These are phyloP conservation scores for Gallinago paraguaiae DNA, from an alignment of 2,113 vertebrate genomes.

Conservation along the genomic window DNA sequence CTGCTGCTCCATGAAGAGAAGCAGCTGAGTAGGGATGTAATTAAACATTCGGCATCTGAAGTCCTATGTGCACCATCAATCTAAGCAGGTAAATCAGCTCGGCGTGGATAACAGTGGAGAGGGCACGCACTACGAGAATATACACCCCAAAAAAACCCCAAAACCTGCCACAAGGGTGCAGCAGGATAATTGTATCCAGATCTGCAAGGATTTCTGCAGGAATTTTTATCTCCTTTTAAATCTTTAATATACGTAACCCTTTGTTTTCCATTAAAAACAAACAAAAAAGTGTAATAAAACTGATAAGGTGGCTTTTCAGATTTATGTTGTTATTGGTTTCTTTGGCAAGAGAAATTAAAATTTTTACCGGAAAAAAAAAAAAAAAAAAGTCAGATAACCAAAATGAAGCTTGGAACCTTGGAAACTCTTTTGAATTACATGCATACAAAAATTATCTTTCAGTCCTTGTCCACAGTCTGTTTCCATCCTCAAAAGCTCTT, in stretches of 20 bases:
- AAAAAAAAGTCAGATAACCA: neutral
- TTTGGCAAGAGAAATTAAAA: neutral
- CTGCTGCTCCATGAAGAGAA: neutral
- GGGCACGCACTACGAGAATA: neutral
- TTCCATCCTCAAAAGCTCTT: neutral
- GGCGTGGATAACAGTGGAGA: neutral
- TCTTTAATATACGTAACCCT: neutral
- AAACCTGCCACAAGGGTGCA: neutral
- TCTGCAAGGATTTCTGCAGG: neutral
- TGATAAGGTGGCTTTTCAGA: neutral
- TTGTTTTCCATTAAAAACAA: neutral
- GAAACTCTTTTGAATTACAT: neutral
- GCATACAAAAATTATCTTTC: neutral
- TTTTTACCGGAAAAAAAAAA: neutral
- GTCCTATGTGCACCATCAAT: neutral
- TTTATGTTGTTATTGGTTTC: neutral
- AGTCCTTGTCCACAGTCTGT: neutral
- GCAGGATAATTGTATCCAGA: neutral
- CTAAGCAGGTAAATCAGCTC: constrained; percentile 2
- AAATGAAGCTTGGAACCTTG: neutral
- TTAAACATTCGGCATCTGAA: constrained; percentile 11
- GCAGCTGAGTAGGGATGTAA: neutral
- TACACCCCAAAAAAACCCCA: neutral
- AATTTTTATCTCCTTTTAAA: neutral
- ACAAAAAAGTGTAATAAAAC: neutral